phyloP scores from a whole-genome alignment of 1,140 invertebrate genomes.

The Megalopta genalis region DNA sequence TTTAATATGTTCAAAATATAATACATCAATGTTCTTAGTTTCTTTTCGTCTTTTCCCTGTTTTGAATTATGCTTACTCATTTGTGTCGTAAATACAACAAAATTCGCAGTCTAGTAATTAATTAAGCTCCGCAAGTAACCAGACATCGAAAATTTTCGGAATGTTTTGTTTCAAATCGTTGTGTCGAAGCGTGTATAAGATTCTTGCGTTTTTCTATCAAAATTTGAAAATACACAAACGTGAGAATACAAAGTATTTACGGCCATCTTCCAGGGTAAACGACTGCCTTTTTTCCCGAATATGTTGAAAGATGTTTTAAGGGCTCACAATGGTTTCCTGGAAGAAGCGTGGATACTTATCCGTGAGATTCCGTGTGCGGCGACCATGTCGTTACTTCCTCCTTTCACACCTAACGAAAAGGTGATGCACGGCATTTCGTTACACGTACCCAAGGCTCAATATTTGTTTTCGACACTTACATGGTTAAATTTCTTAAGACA shows the following conservation, averaged over 20 bases:
- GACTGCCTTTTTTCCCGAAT: not conserved
- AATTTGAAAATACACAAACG: not conserved
- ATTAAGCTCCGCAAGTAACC: too few relatives aligned
- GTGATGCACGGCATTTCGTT: constrained; percentile 56
- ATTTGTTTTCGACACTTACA: constrained; percentile 57
- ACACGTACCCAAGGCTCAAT: constrained; percentile 58
- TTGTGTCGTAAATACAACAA: too few relatives aligned
- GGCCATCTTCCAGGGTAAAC: not conserved
- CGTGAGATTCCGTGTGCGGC: constrained; percentile 57
- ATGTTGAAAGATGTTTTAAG: constrained; percentile 45
- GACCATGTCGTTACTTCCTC: constrained; percentile 63
- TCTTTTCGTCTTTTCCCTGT: too few relatives aligned
- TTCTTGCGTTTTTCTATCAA: not conserved
- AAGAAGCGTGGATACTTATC: constrained; percentile 35
- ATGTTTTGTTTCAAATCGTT: not conserved
- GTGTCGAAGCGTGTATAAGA: not conserved
- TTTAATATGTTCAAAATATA: too few relatives aligned
- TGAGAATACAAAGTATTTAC: not conserved
- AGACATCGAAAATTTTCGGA: not conserved
- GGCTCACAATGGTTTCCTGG: constrained; percentile 49
- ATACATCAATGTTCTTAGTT: too few relatives aligned
- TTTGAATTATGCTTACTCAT: too few relatives aligned
- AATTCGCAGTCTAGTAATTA: too few relatives aligned
- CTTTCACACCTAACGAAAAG: constrained; percentile 61
- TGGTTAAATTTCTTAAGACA: constrained; percentile 46